Conservation (phyloP, 2,888 invertebrate species). For the Harpalus rufipes region DNA sequence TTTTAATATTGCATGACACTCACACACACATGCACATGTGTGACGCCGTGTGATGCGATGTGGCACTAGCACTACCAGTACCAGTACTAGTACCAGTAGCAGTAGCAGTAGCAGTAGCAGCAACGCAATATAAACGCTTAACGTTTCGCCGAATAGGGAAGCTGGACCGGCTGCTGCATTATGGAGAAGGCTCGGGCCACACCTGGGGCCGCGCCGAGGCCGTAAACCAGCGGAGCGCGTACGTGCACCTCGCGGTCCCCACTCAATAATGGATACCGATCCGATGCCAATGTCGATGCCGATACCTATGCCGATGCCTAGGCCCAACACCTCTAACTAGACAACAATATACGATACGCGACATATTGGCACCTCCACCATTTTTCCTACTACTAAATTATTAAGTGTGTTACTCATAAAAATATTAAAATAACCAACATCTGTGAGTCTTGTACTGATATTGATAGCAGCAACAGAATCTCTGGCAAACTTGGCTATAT, state of each 20-base stretch:
- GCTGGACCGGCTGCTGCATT: slow-evolving; percentile 62
- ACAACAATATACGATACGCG: slow-evolving; percentile 33
- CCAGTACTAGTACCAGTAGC: not conserved
- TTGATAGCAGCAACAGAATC: too few species aligned
- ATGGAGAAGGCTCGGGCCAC: slow-evolving; percentile 65
- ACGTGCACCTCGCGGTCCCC: slow-evolving; percentile 69
- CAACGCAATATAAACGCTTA: slow-evolving; percentile 57
- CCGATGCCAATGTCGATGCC: slow-evolving; percentile 32
- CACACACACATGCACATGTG: slow-evolving; percentile 37
- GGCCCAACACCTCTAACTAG: slow-evolving; percentile 10
- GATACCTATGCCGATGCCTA: slow-evolving; percentile 29
- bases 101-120: not conserved
- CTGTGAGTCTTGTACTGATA: too few species aligned
- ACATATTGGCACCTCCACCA: too few species aligned
- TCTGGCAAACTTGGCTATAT: too few species aligned
- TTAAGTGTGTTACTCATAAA: too few species aligned
- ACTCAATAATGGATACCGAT: slow-evolving; percentile 71
- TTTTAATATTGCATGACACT: slow-evolving; percentile 66
- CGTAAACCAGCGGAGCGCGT: slow-evolving; percentile 68
- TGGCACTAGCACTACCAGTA: not conserved
- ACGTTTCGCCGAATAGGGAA: slow-evolving; percentile 37
- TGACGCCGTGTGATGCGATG: slow-evolving; percentile 39
- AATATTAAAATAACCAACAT: too few species aligned
- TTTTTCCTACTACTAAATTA: too few species aligned
- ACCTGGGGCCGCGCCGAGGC: slow-evolving; percentile 64